Base-by-base conservation (phyloP, 2,797 vertebrate species). In the Agapornis canus region DNA sequence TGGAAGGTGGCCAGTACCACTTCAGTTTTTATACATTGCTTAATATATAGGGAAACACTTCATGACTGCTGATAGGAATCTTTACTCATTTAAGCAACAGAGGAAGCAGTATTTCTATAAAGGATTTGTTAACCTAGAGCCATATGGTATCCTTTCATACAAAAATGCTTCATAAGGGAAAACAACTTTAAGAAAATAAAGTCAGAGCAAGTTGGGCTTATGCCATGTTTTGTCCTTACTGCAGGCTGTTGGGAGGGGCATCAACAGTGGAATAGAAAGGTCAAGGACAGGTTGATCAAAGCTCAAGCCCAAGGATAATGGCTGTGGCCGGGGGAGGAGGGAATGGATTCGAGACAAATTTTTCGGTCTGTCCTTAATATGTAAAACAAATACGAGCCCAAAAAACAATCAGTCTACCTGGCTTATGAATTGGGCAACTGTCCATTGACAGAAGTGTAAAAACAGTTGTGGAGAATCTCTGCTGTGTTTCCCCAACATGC, bases 41-140 rank as follows among this genome's bases (percentile, higher is more conserved):
- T 83, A 73, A 54, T 70, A 54, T 81, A 86, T 63, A 89, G 80
- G 82, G 51, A 92, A 96, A 83, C 54, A 47, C 61, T 88, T 72
- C 66, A 35, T 83, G 69, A 96, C 82, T 81, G 56, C 49, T 84
- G 70, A 82, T 66, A 54, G 31, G 47, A 88, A 59, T 65, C 39
- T 87, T 80, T 78, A 89, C 49, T 91, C 47, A 47, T 87, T 88
- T 81, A 69, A 86, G 47, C 47, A 68, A 77, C 51, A 92, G 81
- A 86, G 76, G 95, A 96, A 96, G 47, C 39, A 54, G 42, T 83
- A 37, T 83, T 91, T 94, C 73, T 76, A 19, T 32, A 65, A 68
- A 81, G 45, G 42, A 61, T 92, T 88, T 94, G 39, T 92, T 92
- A 86, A 83, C 72, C 15, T 56, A 86, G 45, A 90, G 60, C 94